Evolutionary conservation across 2,113 vertebrate genomes (phyloP), one percentile per base, ranked within the genome.

Genomic region (Octodon degus): DNA sequence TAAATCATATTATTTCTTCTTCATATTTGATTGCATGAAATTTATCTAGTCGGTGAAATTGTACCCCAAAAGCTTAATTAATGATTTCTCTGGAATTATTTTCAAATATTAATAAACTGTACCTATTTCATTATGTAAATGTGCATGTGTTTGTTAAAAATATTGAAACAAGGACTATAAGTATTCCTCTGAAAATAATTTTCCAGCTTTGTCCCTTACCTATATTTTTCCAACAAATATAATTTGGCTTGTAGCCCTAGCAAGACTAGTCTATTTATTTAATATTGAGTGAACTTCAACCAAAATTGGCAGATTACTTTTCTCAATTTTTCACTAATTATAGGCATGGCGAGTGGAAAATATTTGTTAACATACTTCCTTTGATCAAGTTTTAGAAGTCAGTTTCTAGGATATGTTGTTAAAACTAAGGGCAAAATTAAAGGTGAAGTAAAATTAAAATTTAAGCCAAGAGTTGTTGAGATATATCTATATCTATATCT

Each of bases 261-360:
- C 83, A 97, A 96, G 10, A 89, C 93, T 76, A 58, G 96, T 90
- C 77, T 77, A 86, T 12, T 96, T 72, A 92, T 94, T 96, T 95
- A 98, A 97, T 96, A 96, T 82, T 95, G 86, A 97, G 83, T 94
- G 95, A 98, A 89, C 25, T 98, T 98, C 97, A 98, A 97, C 79
- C 77, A 97, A 97, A 97, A 81, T 97, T 94, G 93, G 89, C 93
- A 86, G 92, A 93, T 96, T 80, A 85, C 86, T 89, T 91, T 79
- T 96, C 93, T 95, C 92, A 76, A 96, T 79, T 86, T 87, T 58
- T 84, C 94, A 93, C 94, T 97, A 94, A 96, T 93, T 94, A 91
- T 84, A 95, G 90, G 22, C 32, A 91, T 50, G 7, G 20, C 85
- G 43, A 85, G 20, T 91, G 50, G 76, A 96, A 96, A 97, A 76